Evolutionary conservation across 2,797 vertebrate species (phyloP).

Genomic region (Sylvilagus floridanus): DNA sequence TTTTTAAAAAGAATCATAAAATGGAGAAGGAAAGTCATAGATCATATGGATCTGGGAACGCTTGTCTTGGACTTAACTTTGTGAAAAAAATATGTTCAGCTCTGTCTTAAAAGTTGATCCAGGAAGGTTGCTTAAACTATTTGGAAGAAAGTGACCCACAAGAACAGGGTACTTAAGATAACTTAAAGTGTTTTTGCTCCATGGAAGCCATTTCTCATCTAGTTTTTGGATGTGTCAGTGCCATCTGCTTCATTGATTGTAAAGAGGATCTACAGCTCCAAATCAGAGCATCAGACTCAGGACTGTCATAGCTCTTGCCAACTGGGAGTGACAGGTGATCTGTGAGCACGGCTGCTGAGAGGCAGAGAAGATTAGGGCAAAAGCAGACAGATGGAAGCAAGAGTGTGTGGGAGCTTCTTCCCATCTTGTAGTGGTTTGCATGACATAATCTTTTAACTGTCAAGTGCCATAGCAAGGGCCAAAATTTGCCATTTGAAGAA

Average conservation of each 20-base stretch:
- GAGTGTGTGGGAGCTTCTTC: neutral
- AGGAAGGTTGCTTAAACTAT: conserved; percentile 18
- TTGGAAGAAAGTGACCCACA: conserved; percentile 3
- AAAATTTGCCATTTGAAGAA: neutral
- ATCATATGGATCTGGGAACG: neutral
- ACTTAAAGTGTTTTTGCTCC: conserved; percentile 13
- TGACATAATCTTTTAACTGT: neutral
- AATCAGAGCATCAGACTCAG: neutral
- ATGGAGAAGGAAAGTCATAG: neutral
- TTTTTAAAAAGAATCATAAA: neutral
- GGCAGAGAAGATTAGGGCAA: neutral
- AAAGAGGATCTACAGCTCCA: neutral
- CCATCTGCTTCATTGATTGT: neutral
- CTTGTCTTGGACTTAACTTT: conserved; percentile 25
- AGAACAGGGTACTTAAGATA: neutral
- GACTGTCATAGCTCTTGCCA: neutral
- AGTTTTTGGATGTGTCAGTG: neutral
- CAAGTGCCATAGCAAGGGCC: neutral
- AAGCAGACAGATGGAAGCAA: conserved; percentile 2
- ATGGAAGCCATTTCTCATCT: neutral
- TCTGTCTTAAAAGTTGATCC: conserved; percentile 42
- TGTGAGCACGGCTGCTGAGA: neutral
- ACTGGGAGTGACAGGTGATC: neutral
- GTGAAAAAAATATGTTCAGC: neutral
- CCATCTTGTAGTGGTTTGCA: neutral